Conservation (phyloP, 2,113 vertebrate species). For the Hippocampus zosterae region DNA sequence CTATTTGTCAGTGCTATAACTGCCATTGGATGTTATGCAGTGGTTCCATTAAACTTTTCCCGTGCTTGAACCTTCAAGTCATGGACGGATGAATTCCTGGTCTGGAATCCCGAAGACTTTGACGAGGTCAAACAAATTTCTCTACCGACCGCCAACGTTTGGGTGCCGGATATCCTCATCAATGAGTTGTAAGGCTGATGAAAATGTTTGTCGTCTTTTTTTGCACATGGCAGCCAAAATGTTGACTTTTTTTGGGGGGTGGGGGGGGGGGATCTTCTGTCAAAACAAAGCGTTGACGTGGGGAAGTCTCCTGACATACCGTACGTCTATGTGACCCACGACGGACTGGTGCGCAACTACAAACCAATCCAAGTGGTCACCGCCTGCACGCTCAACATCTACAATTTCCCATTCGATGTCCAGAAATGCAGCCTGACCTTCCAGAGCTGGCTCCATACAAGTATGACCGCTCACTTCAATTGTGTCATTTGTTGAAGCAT, state of each 20-base stretch:
- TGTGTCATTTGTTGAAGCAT: no score
- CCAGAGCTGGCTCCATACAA: constrained; percentile 96
- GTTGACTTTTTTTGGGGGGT: no score
- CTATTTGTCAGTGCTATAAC: background rate
- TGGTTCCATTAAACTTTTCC: background rate
- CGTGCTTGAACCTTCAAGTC: constrained; percentile 63
- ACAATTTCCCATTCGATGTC: constrained; percentile 96
- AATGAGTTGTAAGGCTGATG: constrained; percentile 88
- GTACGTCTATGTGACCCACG: constrained; percentile 83
- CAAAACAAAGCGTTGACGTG: constrained; percentile 84
- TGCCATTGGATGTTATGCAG: background rate
- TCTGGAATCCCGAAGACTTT: constrained; percentile 85
- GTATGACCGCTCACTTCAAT: constrained; percentile 68
- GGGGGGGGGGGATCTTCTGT: background rate
- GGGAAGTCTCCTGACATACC: constrained; percentile 92
- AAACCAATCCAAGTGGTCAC: constrained; percentile 97
- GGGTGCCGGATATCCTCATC: constrained; percentile 96
- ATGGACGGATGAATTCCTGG: constrained; percentile 91
- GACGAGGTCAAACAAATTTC: constrained; percentile 89
- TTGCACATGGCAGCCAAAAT: fast-evolving
- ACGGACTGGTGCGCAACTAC: constrained; percentile 87
- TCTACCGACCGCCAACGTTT: constrained; percentile 83
- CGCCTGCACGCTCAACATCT: constrained; percentile 93
- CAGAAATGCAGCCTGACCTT: constrained; percentile 97
- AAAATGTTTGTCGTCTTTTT: no score